These are phyloP conservation scores for Numenius arquata DNA, from an alignment of 2,113 vertebrate species.

Conservation along the genomic window DNA sequence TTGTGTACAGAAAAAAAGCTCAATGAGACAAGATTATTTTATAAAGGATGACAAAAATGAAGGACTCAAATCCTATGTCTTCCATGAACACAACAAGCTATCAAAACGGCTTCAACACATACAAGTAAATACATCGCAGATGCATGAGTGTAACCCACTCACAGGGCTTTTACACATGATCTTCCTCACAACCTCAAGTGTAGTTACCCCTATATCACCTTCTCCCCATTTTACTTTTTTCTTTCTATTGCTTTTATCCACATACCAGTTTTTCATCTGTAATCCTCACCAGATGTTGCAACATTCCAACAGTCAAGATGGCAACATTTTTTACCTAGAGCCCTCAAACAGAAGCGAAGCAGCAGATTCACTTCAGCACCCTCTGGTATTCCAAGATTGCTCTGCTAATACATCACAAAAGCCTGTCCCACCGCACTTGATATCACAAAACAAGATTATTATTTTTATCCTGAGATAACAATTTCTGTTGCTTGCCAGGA, in stretches of 20 bases:
- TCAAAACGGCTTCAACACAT: neutral
- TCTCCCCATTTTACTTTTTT: neutral
- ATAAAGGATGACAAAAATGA: neutral
- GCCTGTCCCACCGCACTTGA: neutral
- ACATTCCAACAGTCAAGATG: neutral
- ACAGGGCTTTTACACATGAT: neutral
- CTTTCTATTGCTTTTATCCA: neutral
- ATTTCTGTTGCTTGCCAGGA: neutral
- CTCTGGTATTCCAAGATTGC: neutral
- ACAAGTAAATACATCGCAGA: neutral
- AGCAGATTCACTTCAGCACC: neutral
- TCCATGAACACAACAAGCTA: neutral
- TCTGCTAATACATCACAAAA: neutral
- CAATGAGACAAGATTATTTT: neutral
- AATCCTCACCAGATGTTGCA: neutral
- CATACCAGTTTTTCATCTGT: neutral
- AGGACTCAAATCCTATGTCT: neutral
- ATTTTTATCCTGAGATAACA: neutral
- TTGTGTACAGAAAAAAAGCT: neutral
- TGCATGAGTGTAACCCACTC: neutral
- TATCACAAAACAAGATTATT: neutral
- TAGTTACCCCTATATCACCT: neutral
- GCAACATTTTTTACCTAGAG: neutral
- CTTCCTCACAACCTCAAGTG: neutral
- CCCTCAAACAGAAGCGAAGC: neutral